Conservation (phyloP, 2,888 invertebrate genomes). For the Phortica magna region DNA sequence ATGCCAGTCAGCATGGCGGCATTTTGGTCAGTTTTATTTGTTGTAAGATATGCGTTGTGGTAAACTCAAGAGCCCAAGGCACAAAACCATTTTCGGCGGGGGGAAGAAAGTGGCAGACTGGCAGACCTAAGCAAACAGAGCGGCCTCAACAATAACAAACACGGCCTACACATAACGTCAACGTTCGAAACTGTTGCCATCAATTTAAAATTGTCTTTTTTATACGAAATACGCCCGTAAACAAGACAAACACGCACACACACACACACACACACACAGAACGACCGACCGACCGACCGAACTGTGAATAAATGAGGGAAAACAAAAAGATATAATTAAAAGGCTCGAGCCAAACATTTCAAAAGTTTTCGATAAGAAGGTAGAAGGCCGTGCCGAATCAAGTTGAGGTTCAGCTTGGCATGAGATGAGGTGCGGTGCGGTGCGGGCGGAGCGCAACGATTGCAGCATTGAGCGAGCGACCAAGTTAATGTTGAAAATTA, state of each 20-base stretch:
- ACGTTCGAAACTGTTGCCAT: constrained; percentile 29
- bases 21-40: constrained; percentile 28
- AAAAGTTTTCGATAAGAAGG: constrained; percentile 46
- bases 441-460: not conserved
- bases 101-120: too few species aligned
- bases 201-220: constrained; percentile 23
- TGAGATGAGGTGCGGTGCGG: not conserved
- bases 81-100: constrained; percentile 30
- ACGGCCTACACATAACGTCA: constrained; percentile 39
- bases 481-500: constrained; percentile 53
- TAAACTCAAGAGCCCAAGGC: not conserved
- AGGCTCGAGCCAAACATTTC: constrained; percentile 42
- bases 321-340: constrained; percentile 25
- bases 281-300: not conserved
- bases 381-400: not conserved
- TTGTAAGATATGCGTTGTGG: constrained; percentile 24
- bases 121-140: constrained; percentile 30
- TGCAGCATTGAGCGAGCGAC: not conserved
- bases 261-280: not conserved
- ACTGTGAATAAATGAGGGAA: constrained; percentile 13
- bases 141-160: constrained; percentile 13
- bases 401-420: constrained; percentile 6
- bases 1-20: constrained; percentile 42
- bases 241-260: not conserved
- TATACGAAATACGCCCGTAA: constrained; percentile 8